These are phyloP conservation scores for Mus pahari DNA, from an alignment of 2,113 vertebrate species.

Conservation along the genomic window DNA sequence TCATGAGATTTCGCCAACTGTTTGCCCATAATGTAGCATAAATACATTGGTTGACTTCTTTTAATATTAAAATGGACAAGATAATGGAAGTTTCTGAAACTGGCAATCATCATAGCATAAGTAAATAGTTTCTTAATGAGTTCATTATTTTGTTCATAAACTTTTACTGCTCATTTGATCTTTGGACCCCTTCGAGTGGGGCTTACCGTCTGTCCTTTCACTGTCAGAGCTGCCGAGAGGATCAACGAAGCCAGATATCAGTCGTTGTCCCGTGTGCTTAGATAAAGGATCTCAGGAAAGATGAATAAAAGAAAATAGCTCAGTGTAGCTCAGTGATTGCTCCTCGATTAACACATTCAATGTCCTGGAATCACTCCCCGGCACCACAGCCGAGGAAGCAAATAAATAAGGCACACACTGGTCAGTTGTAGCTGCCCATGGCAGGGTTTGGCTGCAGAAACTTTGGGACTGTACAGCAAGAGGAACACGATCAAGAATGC, in stretches of 20 bases:
- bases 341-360: neutral
- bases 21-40: conserved; percentile 7
- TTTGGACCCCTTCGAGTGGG: conserved; percentile 20
- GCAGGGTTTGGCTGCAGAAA: neutral
- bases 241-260: neutral
- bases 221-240: neutral
- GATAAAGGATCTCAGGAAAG: neutral
- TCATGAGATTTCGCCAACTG: conserved; percentile 55
- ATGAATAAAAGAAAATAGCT: neutral
- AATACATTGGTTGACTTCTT: conserved; percentile 16
- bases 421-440: no score
- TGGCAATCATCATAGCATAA: neutral
- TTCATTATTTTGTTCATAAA: conserved; percentile 40
- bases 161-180: conserved; percentile 14
- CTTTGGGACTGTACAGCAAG: neutral
- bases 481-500: no score
- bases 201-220: neutral
- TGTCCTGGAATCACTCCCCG: neutral
- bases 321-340: neutral
- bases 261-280: neutral
- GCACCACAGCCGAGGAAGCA: neutral
- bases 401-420: neutral
- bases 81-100: conserved; percentile 61
- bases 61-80: conserved; percentile 57
- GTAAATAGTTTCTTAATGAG: conserved; percentile 20